A percentile compares a stretch with the other conserved stretches of the same genome.
These are phyloP conservation scores for Centropus bengalensis DNA, from an alignment of 2,113 vertebrate genomes.

Conservation along the genomic window DNA sequence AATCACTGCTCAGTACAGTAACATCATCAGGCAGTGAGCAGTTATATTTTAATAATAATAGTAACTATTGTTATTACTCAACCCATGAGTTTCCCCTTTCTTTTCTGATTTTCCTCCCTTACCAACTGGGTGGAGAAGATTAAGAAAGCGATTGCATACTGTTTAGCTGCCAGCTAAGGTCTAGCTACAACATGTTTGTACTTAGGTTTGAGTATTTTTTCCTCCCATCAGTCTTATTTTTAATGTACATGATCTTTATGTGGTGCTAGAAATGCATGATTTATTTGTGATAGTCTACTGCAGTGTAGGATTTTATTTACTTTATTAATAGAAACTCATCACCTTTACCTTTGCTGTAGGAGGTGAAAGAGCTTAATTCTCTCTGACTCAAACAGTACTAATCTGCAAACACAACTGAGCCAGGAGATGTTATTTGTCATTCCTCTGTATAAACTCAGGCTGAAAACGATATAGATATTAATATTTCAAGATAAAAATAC, in stretches of 20 bases:
- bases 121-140: too few relatives aligned
- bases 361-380: constrained; percentile 49
- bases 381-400: constrained; percentile 5
- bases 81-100: too few relatives aligned
- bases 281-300: constrained; percentile 26
- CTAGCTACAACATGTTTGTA: too few relatives aligned
- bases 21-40: too few relatives aligned
- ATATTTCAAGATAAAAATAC: constrained; percentile 6
- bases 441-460: not conserved
- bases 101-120: too few relatives aligned
- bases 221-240: constrained; percentile 1
- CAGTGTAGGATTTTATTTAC: constrained; percentile 24
- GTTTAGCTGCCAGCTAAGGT: too few relatives aligned
- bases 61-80: too few relatives aligned
- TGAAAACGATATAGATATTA: not conserved
- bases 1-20: too few relatives aligned
- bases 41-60: too few relatives aligned
- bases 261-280: not conserved
- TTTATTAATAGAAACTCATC: constrained; percentile 40
- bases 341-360: constrained; percentile 44
- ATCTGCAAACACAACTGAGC: constrained; percentile 15
- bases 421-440: constrained; percentile 13
- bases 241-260: not conserved
- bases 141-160: too few relatives aligned
- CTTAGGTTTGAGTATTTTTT: not conserved